Evolutionary conservation across 2,888 invertebrate genomes (phyloP).

Genomic region (Oscheius sp.): DNA sequence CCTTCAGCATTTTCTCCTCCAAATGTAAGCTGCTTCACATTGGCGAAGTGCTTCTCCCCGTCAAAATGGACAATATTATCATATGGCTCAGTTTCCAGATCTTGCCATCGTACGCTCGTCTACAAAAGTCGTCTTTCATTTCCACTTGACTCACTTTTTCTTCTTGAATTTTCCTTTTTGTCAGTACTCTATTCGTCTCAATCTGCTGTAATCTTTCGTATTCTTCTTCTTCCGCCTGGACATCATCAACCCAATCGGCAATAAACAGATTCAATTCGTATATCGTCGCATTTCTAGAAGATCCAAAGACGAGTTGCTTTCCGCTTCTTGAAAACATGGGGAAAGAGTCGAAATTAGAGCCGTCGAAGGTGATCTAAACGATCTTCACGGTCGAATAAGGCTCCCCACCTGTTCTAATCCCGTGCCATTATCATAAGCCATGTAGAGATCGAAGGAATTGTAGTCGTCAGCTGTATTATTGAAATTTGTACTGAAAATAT

Average conservation of each 20-base stretch:
- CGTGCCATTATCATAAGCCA: constrained; percentile 57
- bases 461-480: constrained; percentile 40
- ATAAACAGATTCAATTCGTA: constrained; percentile 60
- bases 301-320: constrained; percentile 41
- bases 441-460: constrained; percentile 52
- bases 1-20: constrained; percentile 70
- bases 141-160: too few relatives aligned
- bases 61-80: constrained; percentile 56
- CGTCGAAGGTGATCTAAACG: constrained; percentile 49
- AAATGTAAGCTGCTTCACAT: constrained; percentile 69
- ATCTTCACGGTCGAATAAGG: not conserved
- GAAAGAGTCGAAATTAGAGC: constrained; percentile 56
- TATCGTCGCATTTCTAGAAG: constrained; percentile 34
- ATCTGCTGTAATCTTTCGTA: not conserved
- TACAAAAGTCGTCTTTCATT: too few relatives aligned
- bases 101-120: constrained; percentile 45
- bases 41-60: constrained; percentile 62
- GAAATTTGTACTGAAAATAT: constrained; percentile 34
- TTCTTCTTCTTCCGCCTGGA: not conserved
- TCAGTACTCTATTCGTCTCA: constrained; percentile 23
- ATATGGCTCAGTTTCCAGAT: constrained; percentile 48
- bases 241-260: constrained; percentile 55
- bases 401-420: constrained; percentile 44
- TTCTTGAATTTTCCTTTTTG: not conserved
- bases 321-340: constrained; percentile 60